Percentiles rank a stretch among this genome's conserved stretches.
Conservation (phyloP, 2,113 vertebrate genomes). For the Herpailurus yagouaroundi region DNA sequence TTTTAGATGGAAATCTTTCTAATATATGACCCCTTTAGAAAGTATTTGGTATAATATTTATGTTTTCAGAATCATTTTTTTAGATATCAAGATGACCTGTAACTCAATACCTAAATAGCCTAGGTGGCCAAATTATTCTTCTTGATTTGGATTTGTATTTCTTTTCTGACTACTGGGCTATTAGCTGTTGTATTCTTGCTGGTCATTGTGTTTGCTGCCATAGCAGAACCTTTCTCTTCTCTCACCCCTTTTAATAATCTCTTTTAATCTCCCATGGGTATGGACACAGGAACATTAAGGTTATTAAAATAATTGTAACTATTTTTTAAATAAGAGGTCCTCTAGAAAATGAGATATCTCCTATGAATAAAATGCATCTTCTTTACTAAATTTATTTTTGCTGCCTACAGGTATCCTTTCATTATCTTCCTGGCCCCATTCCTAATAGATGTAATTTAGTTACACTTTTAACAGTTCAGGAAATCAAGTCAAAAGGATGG, state of each 20-base stretch:
- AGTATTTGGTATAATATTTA: not conserved
- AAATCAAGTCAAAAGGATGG: not conserved
- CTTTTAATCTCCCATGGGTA: not conserved
- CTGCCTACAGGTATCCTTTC: not conserved
- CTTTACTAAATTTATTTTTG: conserved; percentile 19
- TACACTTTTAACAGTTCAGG: not conserved
- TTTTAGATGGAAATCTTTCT: not conserved
- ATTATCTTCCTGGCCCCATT: not conserved
- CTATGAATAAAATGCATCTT: not conserved
- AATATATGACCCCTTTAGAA: not conserved
- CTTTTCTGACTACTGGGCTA: not conserved
- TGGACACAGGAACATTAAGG: not conserved
- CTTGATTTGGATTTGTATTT: conserved; percentile 7
- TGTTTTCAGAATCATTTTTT: not conserved
- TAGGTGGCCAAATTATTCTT: not conserved
- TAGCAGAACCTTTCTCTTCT: not conserved
- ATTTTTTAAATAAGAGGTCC: not conserved
- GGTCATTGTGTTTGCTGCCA: not conserved
- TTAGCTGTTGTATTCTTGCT: not conserved
- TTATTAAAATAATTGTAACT: not conserved
- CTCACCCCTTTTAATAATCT: not conserved
- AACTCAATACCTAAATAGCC: not conserved
- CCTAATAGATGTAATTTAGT: not conserved
- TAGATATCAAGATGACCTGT: not conserved
- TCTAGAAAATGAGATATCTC: not conserved